Evolutionary conservation across 2,888 invertebrate genomes (phyloP), one percentile per base, ranked within the genome.

Genomic region (Cancer borealis): DNA sequence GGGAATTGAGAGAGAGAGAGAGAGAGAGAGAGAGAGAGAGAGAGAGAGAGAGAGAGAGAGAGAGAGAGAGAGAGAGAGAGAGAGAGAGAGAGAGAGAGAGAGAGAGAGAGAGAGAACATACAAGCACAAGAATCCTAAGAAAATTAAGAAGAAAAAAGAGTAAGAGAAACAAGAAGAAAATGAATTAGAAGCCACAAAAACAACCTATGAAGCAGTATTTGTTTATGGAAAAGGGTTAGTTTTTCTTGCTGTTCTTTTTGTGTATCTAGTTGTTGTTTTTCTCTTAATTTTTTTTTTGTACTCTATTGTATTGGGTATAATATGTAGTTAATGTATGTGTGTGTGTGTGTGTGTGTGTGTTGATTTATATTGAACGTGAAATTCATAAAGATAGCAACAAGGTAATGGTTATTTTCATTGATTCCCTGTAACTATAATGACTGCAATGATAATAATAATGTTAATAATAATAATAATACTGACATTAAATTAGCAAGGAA

Each of bases 1-100:
- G 21, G 60, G 49, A 49, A 30, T 49, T 49, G 21, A 30, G 10
- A 54, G 26, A 46, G 14, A 21, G 14, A 90, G 30, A 90, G 30
- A 47, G 89, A 89, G 89, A 89, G 89, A 47, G 89, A 88, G 88
- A 88, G 88, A 46, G 88, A 30, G 79, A 3, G 30, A 30, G 0
- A 0, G 88, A 88, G 45, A 88, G 88, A 88, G 88, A 45, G 88
- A 8, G 46, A 8, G 26, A 73, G 26, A 73, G 73, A 73, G 73
- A 73, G 73, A 73, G 73, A 88, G 88, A 88, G 88, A 88, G 88
- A 88, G 88, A 88, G 88, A 88, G 88, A 88, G 88, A 88, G 88
- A 45, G 88, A 45, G 88, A 45, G 46, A 30, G 88, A 87, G 87
- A 87, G 87, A 87, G 87, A 87, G 88, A 88, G 88, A 88, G 88